Evolutionary conservation across 2,113 vertebrate species (phyloP), one percentile per base, ranked within the genome.

Genomic region (Erpornis zantholeuca): DNA sequence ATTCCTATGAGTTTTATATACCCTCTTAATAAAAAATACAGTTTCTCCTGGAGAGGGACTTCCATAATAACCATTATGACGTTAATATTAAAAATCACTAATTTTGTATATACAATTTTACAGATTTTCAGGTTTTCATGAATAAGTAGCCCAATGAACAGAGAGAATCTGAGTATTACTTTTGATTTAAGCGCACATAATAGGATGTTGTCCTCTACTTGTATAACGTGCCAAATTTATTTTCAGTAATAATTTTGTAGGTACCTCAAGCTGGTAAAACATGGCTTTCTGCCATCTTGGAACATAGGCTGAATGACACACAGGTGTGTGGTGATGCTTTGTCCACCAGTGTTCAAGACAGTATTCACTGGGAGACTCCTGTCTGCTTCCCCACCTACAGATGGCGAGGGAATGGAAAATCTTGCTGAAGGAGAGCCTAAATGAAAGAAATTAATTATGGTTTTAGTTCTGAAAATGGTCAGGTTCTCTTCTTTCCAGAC

Each of bases 1-100:
- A 95, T 56, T 96, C 69, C 78, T 96, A 19, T 29, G n/a, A 93
- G 78, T 92, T 95, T 97, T 89, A 94, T 84, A 86, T 27, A 83
- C 20, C 76, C 12, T 66, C 86, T 92, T 97, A 96, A 96, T 96
- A 97, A 96, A 69, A 95, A 97, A 94, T 49, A 57, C 36, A 75
- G 16, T 75, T 94, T 93, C 21, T 95, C 57, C 53, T 90, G 59
- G 50, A 95, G 97, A 94, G 33, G 4, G 42, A 82, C 20, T 85
- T 81, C 57, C 29, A 57, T 65, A 72, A 73, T 91, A 96, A 50
- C 2, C 13, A 57, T 60, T 76, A 73, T 42, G n/a, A 77, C 11
- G 79, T 53, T 80, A 25, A 59, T 91, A 84, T 92, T 69, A 85
- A 80, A 79, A 28, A 59, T 82, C 19, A 35, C 52, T 94, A 47